phyloP scores from a whole-genome alignment of 2,888 invertebrate species.

The Stenodera caucasica region DNA sequence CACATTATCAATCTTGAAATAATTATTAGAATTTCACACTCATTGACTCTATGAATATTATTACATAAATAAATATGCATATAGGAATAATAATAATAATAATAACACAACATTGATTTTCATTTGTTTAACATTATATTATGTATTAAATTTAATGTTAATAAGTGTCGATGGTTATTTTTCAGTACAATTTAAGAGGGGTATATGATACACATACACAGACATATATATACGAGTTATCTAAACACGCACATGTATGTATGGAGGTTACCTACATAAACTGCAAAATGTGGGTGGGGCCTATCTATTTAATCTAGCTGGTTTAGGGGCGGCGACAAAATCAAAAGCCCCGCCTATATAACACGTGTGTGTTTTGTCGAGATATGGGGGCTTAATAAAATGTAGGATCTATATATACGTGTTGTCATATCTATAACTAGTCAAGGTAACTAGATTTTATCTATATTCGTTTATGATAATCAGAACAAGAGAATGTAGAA shows the following conservation, averaged over 20 bases:
- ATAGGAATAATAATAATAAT: not conserved
- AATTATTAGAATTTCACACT: too few relatives aligned
- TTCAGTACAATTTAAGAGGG: not conserved
- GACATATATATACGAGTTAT: not conserved
- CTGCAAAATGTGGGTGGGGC: constrained; percentile 20
- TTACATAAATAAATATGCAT: not conserved
- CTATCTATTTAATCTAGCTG: constrained; percentile 24
- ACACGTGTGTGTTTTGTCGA: constrained; percentile 19
- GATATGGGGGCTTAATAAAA: not conserved
- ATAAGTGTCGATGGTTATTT: not conserved
- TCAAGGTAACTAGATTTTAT: constrained; percentile 35
- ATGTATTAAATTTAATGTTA: not conserved
- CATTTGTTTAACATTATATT: not conserved
- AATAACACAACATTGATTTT: constrained; percentile 7
- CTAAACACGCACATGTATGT: not conserved
- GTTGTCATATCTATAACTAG: constrained; percentile 26
- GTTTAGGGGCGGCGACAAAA: constrained; percentile 18
- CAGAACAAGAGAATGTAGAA: too few relatives aligned
- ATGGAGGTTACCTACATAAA: not conserved
- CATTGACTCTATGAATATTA: too few relatives aligned
- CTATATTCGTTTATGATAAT: too few relatives aligned
- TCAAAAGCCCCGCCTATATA: constrained; percentile 19
- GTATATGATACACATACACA: not conserved
- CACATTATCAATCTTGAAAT: too few relatives aligned
- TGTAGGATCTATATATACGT: not conserved